Evolutionary conservation across 2,113 vertebrate genomes (phyloP).

Genomic region (Cyanoderma ruficeps): DNA sequence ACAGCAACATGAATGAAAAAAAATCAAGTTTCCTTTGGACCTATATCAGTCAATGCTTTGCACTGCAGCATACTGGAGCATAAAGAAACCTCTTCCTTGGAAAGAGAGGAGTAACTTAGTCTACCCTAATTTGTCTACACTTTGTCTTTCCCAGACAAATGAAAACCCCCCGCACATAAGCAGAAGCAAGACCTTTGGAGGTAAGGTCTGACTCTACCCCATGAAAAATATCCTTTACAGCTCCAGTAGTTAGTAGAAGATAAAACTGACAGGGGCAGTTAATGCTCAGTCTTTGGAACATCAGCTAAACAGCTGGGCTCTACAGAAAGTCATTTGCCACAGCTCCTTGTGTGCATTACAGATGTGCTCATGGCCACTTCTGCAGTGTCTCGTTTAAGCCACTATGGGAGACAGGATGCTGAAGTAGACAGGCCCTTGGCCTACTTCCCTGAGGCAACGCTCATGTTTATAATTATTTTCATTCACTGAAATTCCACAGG

Average conservation of each 20-base stretch:
- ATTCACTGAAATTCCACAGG: slow-evolving; percentile 38
- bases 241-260: neutral
- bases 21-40: neutral
- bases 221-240: neutral
- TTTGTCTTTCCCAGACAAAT: neutral
- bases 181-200: neutral
- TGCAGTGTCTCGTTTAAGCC: neutral
- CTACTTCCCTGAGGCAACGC: slow-evolving; percentile 12
- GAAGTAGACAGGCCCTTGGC: slow-evolving; percentile 14
- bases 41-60: neutral
- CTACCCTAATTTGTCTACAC: neutral
- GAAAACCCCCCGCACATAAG: neutral
- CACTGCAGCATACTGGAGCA: neutral
- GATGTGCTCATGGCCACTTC: neutral
- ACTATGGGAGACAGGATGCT: slow-evolving; percentile 18
- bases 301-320: neutral
- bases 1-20: neutral
- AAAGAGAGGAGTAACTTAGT: neutral
- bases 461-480: slow-evolving; percentile 55
- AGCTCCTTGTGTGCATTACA: neutral
- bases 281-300: neutral
- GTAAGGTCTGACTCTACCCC: neutral
- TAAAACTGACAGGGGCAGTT: neutral
- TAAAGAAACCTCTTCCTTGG: neutral
- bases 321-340: neutral